Base-by-base conservation (phyloP, 2,888 invertebrate species). In the Andrena bucephala region DNA sequence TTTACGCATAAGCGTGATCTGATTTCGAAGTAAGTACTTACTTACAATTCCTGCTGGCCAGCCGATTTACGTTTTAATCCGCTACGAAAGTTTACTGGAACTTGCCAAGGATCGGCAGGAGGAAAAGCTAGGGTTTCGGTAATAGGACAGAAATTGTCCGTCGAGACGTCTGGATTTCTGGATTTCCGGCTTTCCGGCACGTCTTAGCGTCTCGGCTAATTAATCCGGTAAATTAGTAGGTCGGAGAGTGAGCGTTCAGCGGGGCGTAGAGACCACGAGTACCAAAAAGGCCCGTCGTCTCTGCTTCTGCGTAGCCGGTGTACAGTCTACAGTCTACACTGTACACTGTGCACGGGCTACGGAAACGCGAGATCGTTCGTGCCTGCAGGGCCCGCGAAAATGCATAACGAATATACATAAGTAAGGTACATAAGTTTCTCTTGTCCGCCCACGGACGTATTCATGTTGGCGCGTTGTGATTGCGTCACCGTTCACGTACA, bases 31-130 rank as follows among this genome's bases (percentile, higher is more conserved):
- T 78, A 74, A 42, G 42, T 3, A 16, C 42, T 13, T 16, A 5
- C 42, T 3, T 42, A 42, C 16, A 42, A 72, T 73, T 73, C 77
- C 63, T 59, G 74, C 63, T 57, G 76, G 65, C 59, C 65, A 72
- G 69, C 83, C 83, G 84, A 83, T 79, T 73, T 79, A 73, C 78
- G 78, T 78, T 83, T 83, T 83, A 83, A 84, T 83, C 84, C 83
- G 83, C 83, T 83, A 79, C 36, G 70, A 83, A 79, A 84, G 83
- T 84, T 79, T 79, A 75, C 84, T 70, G 42, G 75, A 78, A 83
- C 77, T 83, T 72, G 83, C 63, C 69, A 42, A 62, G 83, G 78
- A 83, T 68, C 84, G 79, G 62, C 78, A 50, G 67, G 74, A 83
- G 75, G 79, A 81, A 84, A 83, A 78, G 48, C 68, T 63, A 29